phyloP scores from a whole-genome alignment of 2,797 vertebrate genomes.

The Rallus crepitans region DNA sequence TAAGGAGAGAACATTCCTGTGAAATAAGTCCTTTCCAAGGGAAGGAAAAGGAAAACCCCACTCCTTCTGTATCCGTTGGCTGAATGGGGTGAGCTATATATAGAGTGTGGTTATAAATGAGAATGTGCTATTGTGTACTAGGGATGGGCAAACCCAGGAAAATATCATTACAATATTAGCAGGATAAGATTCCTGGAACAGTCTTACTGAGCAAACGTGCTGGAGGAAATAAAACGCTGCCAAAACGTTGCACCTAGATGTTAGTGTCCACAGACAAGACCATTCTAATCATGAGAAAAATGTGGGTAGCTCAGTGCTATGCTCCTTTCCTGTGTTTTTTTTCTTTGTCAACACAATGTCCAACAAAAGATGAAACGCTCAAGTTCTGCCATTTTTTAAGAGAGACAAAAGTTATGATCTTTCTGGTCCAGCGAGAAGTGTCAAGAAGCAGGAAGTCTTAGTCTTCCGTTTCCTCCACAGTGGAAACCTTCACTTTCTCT shows the following conservation, averaged over 20 bases:
- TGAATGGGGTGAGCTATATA: not conserved
- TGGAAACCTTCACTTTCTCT: not conserved
- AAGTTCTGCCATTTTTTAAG: not conserved
- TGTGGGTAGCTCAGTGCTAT: not conserved
- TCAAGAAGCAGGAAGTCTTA: not conserved
- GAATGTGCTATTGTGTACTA: not conserved
- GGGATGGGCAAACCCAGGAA: not conserved
- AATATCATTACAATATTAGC: not conserved
- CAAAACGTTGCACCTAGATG: not conserved
- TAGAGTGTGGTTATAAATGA: not conserved
- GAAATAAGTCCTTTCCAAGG: slow-evolving; percentile 61
- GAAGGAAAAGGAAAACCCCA: slow-evolving; percentile 62
- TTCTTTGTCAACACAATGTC: not conserved
- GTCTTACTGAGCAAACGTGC: not conserved
- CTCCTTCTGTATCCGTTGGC: slow-evolving; percentile 52
- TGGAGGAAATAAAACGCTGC: not conserved
- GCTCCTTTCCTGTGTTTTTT: not conserved
- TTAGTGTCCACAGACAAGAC: not conserved
- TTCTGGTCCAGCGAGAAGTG: not conserved
- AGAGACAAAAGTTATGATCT: not conserved
- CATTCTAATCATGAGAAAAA: not conserved
- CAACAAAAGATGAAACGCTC: not conserved
- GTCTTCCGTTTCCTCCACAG: not conserved
- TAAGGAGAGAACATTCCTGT: slow-evolving; percentile 48
- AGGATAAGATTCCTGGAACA: not conserved